Percentiles rank a stretch among this genome's conserved stretches.
Evolutionary conservation across 2,113 vertebrate genomes (phyloP).

Genomic region (Campylomormyrus numenius): DNA sequence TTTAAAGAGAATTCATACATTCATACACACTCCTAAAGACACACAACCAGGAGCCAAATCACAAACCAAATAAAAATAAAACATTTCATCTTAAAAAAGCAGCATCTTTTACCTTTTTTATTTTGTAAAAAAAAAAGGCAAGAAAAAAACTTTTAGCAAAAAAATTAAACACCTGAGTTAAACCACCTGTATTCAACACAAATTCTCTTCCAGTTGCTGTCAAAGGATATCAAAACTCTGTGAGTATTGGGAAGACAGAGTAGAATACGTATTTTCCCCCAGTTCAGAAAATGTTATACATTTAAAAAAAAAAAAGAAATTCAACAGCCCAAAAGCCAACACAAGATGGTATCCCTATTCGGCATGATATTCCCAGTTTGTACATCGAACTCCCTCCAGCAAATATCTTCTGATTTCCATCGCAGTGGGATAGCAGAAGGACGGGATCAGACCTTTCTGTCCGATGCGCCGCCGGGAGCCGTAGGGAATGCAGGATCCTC

Average conservation of each 20-base stretch:
- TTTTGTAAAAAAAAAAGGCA: neutral
- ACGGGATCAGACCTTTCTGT: neutral
- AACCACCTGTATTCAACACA: neutral
- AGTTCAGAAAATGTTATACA: neutral
- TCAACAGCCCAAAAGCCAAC: neutral
- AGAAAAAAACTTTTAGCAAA: neutral
- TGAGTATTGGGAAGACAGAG: neutral
- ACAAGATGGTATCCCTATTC: neutral
- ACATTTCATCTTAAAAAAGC: neutral
- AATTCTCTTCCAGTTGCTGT: neutral
- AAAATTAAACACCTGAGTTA: neutral
- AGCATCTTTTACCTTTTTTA: neutral
- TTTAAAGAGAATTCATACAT: neutral
- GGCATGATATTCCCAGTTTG: neutral
- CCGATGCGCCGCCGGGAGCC: neutral
- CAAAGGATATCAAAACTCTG: neutral
- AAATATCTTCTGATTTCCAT: neutral
- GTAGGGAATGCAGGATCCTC: neutral
- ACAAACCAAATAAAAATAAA: neutral
- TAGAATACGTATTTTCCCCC: neutral
- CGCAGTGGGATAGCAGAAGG: neutral
- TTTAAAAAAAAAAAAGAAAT: neutral
- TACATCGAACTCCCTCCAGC: neutral
- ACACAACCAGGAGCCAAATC: neutral
- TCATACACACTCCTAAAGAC: neutral